These are phyloP conservation scores for Leptinotarsa undecemlineata DNA, from an alignment of 1,140 invertebrate species.

Conservation along the genomic window DNA sequence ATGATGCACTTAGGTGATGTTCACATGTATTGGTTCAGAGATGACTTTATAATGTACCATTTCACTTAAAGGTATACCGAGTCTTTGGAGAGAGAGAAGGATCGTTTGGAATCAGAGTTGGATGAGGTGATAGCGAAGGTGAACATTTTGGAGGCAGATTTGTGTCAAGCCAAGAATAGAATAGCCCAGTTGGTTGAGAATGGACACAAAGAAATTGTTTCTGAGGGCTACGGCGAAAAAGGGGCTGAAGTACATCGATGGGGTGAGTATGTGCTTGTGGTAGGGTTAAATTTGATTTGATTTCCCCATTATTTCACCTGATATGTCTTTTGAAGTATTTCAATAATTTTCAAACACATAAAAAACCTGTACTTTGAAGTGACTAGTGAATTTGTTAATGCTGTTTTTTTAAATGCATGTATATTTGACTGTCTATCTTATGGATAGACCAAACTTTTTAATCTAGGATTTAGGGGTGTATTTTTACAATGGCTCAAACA, in stretches of 20 bases:
- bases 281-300: too few species aligned
- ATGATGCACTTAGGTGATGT: conserved; percentile 36
- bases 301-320: too few species aligned
- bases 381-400: too few species aligned
- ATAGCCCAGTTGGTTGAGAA: conserved; percentile 62
- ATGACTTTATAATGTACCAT: conserved; percentile 45
- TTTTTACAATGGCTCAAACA: too few species aligned
- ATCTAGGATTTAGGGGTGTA: too few species aligned
- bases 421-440: too few species aligned
- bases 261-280: conserved; percentile 25
- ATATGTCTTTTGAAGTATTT: too few species aligned
- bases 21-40: conserved; percentile 16
- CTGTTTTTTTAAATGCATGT: too few species aligned
- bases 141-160: conserved; percentile 59
- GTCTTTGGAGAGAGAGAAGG: conserved; percentile 59
- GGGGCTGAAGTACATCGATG: conserved; percentile 18
- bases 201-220: conserved; percentile 65
- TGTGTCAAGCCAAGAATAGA: conserved; percentile 62
- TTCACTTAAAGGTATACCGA: conserved; percentile 56
- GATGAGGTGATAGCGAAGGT: conserved; percentile 61
- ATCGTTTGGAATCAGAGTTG: conserved; percentile 62
- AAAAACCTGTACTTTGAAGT: too few species aligned
- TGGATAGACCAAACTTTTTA: too few species aligned
- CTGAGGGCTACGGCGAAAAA: conserved; percentile 64
- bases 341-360: too few species aligned